These are phyloP conservation scores for Probaryconus sp. DNA, from an alignment of 1,140 invertebrate species.

Conservation along the genomic window DNA sequence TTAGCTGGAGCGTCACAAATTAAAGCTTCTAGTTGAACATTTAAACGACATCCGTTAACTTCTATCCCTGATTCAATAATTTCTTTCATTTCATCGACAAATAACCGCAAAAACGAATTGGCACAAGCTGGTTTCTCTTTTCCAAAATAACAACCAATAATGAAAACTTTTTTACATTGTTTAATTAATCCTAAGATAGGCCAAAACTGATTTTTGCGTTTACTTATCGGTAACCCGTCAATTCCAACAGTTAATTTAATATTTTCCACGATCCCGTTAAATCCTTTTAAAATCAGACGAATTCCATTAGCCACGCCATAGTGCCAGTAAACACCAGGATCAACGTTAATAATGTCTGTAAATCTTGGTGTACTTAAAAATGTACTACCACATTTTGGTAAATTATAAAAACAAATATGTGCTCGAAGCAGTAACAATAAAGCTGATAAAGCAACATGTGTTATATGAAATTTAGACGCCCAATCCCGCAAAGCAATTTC, in stretches of 20 bases:
- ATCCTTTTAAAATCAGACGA: not conserved
- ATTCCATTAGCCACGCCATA: slow-evolving; percentile 1
- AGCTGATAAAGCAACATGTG: slow-evolving; percentile 4
- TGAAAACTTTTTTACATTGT: slow-evolving; percentile 2
- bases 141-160: slow-evolving; percentile 41
- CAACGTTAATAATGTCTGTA: slow-evolving; percentile 1
- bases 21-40: slow-evolving; percentile 25
- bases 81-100: slow-evolving; percentile 32
- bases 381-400: not conserved
- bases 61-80: slow-evolving; percentile 19
- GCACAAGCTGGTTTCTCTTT: slow-evolving; percentile 22
- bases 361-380: slow-evolving; percentile 12
- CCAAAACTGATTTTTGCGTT: slow-evolving; percentile 25
- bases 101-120: slow-evolving; percentile 31
- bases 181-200: slow-evolving; percentile 38
- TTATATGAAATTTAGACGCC: no score
- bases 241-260: slow-evolving; percentile 10
- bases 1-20: slow-evolving; percentile 55
- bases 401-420: not conserved
- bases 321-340: slow-evolving; percentile 11
- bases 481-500: no score
- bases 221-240: slow-evolving; percentile 22
- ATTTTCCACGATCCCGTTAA: not conserved
- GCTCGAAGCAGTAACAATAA: not conserved
- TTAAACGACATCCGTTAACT: slow-evolving; percentile 6